These are phyloP conservation scores for Campoletis sonorensis DNA, from an alignment of 1,140 invertebrate genomes.

Conservation along the genomic window DNA sequence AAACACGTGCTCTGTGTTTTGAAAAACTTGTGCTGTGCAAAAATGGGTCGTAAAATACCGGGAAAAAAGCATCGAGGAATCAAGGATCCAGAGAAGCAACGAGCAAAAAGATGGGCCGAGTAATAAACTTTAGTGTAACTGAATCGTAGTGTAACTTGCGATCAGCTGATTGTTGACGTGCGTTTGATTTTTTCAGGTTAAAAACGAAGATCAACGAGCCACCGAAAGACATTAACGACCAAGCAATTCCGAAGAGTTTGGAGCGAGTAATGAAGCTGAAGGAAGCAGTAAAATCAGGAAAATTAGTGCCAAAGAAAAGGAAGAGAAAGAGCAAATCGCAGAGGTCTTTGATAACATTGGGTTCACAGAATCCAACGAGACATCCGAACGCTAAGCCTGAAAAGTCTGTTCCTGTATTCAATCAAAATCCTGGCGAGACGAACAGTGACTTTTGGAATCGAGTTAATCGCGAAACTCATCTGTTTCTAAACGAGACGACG, in stretches of 20 bases:
- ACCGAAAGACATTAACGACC: slow-evolving; percentile 80
- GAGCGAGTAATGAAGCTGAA: slow-evolving; percentile 79
- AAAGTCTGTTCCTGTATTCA: slow-evolving; percentile 75
- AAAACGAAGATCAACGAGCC: slow-evolving; percentile 82
- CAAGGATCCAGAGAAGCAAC: slow-evolving; percentile 83
- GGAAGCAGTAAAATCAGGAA: slow-evolving; percentile 72
- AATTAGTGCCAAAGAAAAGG: slow-evolving; percentile 62
- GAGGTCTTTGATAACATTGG: slow-evolving; percentile 64
- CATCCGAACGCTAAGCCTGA: slow-evolving; percentile 70
- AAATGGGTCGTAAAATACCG: slow-evolving; percentile 86
- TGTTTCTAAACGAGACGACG: slow-evolving; percentile 75
- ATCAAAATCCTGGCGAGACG: slow-evolving; percentile 74
- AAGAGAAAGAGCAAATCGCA: slow-evolving; percentile 62
- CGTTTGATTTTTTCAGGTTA: slow-evolving; percentile 75
- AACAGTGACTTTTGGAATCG: slow-evolving; percentile 74
- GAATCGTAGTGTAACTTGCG: no score
- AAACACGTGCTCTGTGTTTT: not conserved
- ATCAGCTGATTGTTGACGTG: slow-evolving; percentile 21
- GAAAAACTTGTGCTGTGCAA: slow-evolving; percentile 16
- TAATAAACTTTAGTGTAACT: slow-evolving; percentile 61
- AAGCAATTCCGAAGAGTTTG: slow-evolving; percentile 82
- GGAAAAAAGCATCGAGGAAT: slow-evolving; percentile 83
- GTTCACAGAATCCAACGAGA: slow-evolving; percentile 41
- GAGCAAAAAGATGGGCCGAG: slow-evolving; percentile 78
- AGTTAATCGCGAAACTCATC: slow-evolving; percentile 75